Evolutionary conservation across 2,888 invertebrate genomes (phyloP).

Genomic region (Chalcosyrphus nemorum): DNA sequence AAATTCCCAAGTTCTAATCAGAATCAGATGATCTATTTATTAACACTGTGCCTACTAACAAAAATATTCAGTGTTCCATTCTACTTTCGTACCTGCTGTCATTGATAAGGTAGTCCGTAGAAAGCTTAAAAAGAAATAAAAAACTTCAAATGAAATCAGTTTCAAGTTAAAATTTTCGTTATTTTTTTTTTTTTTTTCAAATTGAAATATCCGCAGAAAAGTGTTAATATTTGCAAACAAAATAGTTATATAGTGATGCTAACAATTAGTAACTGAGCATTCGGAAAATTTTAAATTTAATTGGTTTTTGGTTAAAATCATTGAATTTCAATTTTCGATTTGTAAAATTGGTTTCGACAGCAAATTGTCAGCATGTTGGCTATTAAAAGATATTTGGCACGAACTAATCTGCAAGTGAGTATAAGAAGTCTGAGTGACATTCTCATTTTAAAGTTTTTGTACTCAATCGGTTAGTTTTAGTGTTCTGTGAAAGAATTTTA

Average conservation of each 20-base stretch:
- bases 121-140: no score
- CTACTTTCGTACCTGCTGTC: background rate
- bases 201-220: background rate
- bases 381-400: constrained; percentile 78
- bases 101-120: background rate
- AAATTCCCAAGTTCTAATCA: background rate
- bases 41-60: no score
- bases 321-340: background rate
- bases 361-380: no score
- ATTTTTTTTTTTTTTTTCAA: background rate
- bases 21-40: no score
- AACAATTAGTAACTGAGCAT: background rate
- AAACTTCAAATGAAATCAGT: no score
- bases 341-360: no score
- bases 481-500: no score
- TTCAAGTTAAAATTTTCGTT: background rate
- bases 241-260: background rate
- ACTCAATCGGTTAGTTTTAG: no score
- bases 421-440: no score
- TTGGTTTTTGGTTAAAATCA: background rate
- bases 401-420: constrained; percentile 79
- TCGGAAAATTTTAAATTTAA: background rate
- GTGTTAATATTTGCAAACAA: background rate
- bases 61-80: background rate
- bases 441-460: no score